Base-by-base conservation (phyloP, 1,140 invertebrate genomes). In the Oppia nitens region DNA sequence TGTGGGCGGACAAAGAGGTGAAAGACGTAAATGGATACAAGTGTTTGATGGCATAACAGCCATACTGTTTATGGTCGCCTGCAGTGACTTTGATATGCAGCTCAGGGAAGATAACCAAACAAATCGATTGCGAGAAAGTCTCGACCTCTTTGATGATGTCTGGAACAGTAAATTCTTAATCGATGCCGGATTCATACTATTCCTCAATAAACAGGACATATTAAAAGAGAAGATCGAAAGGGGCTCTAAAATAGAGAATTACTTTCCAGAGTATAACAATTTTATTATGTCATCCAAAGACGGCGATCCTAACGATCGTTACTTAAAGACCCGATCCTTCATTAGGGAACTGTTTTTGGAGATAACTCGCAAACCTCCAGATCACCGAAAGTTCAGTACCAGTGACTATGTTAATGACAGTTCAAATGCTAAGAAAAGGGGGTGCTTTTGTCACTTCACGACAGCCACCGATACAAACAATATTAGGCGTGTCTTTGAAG, bases 131-230 rank as follows among this genome's bases (percentile, higher is more conserved):
- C 68, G 78, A 63, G 84, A 87, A 70, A 76, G 83, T 0, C 70
- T 86, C 0, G 74, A 76, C 32, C 72, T 86, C 3, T 87, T 87
- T 64, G 74, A 80, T 60, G 81, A 83, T 63, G 82, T 86, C 14
- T 86, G 83, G 81, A 78, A 78, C 59, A 85, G 82, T 73, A 80
- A 80, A 81, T 87, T 83, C 67, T 73, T 87, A 1, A 69, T 78
- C 52, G 76, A 82, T 58, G 78, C 83, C 11, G 84, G 83, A 2
- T 71, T 86, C 17, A 84, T 88, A 49, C 75, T 87, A 0, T 87
- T 87, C 69, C 72, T 87, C 12, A 87, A 87, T 71, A 87, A 87
- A 68, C 84, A 85, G 68, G 85, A 88, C 69, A 72, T 85, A 2
- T 71, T 88, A 40, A 74, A 80, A 64, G 75, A 77, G 20, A 88